These are phyloP conservation scores for Oedothorax gibbosus DNA, from an alignment of 1,140 invertebrate genomes.

Conservation along the genomic window DNA sequence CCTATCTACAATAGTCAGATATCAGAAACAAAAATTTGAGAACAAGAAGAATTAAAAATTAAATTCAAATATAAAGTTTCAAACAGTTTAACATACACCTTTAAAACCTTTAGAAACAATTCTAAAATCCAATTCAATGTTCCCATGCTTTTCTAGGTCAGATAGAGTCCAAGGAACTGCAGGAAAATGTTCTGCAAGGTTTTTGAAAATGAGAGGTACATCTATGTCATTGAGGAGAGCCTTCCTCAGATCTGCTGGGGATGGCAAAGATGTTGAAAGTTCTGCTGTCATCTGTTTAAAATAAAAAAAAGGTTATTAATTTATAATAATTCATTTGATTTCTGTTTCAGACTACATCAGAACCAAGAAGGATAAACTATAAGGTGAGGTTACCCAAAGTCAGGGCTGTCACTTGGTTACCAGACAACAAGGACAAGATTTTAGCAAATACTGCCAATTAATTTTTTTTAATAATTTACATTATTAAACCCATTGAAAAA, in stretches of 20 bases:
- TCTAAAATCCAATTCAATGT: conserved; percentile 26
- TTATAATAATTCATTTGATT: neutral
- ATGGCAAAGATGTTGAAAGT: neutral
- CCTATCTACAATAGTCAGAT: neutral
- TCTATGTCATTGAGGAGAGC: conserved; percentile 3
- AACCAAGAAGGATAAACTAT: too few species aligned
- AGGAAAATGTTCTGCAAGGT: neutral
- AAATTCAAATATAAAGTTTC: neutral
- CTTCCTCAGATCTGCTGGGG: neutral
- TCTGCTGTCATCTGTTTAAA: neutral
- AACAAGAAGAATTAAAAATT: neutral
- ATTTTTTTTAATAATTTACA: too few species aligned
- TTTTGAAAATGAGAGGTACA: conserved; percentile 20
- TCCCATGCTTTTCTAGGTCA: conserved; percentile 3
- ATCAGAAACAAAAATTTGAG: neutral
- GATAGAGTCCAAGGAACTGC: neutral
- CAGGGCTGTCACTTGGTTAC: too few species aligned
- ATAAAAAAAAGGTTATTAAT: neutral
- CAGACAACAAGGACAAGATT: too few species aligned
- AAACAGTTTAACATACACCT: conserved; percentile 16
- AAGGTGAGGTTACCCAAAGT: too few species aligned
- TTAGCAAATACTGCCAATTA: too few species aligned
- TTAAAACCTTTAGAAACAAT: conserved; percentile 25
- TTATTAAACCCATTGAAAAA: too few species aligned
- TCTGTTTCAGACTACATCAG: too few species aligned